Conservation (phyloP, 2,888 invertebrate species). For the Julus scandinavius region DNA sequence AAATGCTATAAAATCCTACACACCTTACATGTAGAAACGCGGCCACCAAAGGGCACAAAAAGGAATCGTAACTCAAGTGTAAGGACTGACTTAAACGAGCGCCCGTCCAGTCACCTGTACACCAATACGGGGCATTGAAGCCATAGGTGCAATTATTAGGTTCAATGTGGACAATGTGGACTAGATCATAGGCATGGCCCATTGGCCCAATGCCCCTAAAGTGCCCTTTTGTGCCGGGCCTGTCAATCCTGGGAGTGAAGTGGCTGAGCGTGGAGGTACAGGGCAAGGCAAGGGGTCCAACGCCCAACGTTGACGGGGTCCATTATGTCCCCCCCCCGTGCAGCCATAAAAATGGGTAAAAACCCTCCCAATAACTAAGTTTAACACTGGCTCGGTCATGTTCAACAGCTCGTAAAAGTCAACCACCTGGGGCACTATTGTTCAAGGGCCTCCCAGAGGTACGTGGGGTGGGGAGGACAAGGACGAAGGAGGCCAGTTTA, state of each 20-base stretch:
- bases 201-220: slow-evolving; percentile 46
- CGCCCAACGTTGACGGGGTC: background rate
- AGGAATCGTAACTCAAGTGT: background rate
- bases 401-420: slow-evolving; percentile 55
- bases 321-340: slow-evolving; percentile 45
- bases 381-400: slow-evolving; percentile 51
- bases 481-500: slow-evolving; percentile 46
- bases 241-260: slow-evolving; percentile 40
- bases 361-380: slow-evolving; percentile 53
- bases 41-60: background rate
- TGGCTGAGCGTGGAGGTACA: slow-evolving; percentile 22
- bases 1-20: slow-evolving; percentile 14
- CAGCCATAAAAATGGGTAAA: slow-evolving; percentile 51
- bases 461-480: slow-evolving; percentile 14
- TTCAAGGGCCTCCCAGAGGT: slow-evolving; percentile 48
- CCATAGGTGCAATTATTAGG: slow-evolving; percentile 10
- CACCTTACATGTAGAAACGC: background rate
- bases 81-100: background rate
- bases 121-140: slow-evolving; percentile 5
- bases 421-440: slow-evolving; percentile 52
- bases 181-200: slow-evolving; percentile 36
- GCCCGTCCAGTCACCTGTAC: slow-evolving; percentile 31
- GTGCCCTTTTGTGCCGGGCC: slow-evolving; percentile 30
- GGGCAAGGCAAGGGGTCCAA: slow-evolving; percentile 40
- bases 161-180: slow-evolving; percentile 39